Evolutionary conservation across 2,888 invertebrate genomes (phyloP).

Genomic region (Tridacna crocea): DNA sequence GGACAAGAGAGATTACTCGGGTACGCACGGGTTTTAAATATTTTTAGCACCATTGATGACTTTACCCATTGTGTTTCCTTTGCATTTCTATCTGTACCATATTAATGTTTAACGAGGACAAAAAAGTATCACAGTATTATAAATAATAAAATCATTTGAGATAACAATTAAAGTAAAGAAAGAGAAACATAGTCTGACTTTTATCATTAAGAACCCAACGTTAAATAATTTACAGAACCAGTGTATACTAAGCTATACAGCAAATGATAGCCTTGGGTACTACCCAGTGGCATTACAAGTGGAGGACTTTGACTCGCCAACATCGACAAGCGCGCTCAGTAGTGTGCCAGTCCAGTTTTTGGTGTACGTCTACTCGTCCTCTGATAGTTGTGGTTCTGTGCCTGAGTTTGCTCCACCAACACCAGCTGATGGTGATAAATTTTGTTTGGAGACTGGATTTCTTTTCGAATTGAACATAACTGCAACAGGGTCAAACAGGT

Average conservation of each 20-base stretch:
- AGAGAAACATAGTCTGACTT: too few species aligned
- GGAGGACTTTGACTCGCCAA: constrained; percentile 20
- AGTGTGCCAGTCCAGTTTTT: constrained; percentile 36
- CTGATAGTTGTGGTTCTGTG: constrained; percentile 9
- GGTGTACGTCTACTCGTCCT: constrained; percentile 22
- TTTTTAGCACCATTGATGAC: too few species aligned
- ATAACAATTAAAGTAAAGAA: too few species aligned
- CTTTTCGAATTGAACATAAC: neutral
- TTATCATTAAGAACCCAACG: neutral
- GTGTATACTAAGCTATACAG: constrained; percentile 27
- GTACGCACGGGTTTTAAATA: too few species aligned
- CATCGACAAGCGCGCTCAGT: constrained; percentile 16
- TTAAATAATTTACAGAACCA: constrained; percentile 11
- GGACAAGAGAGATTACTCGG: too few species aligned
- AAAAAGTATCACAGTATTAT: too few species aligned
- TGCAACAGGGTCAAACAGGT: constrained; percentile 9
- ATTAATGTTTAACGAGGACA: too few species aligned
- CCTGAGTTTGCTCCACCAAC: constrained; percentile 35
- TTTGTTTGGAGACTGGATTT: constrained; percentile 1
- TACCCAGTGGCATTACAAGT: constrained; percentile 31
- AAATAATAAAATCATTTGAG: too few species aligned
- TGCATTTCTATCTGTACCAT: too few species aligned
- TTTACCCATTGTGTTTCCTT: too few species aligned
- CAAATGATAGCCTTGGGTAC: constrained; percentile 11
- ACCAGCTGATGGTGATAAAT: constrained; percentile 26